Evolutionary conservation across 2,888 invertebrate species (phyloP).

Genomic region (Azorinus chamasolen): DNA sequence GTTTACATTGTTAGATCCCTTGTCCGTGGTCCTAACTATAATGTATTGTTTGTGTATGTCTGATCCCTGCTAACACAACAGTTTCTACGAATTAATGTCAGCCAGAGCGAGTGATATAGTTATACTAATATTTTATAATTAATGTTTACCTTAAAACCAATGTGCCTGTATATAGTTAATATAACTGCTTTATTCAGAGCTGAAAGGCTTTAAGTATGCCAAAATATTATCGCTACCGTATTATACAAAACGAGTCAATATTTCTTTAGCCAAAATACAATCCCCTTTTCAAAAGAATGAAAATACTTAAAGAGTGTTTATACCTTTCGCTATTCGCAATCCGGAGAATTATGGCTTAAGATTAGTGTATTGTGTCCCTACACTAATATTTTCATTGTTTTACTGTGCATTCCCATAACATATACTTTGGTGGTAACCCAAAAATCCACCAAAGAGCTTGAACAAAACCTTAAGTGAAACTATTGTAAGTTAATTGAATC

Average conservation of each 20-base stretch:
- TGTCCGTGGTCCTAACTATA: constrained; percentile 1
- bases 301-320: constrained; percentile 54
- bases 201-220: constrained; percentile 46
- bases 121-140: constrained; percentile 50
- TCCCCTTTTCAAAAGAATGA: constrained; percentile 29
- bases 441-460: constrained; percentile 15
- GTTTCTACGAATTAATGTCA: constrained; percentile 46
- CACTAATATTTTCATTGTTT: constrained; percentile 68
- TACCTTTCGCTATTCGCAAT: constrained; percentile 47
- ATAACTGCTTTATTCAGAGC: constrained; percentile 1
- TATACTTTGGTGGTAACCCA: constrained; percentile 57
- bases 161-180: background rate
- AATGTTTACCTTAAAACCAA: constrained; percentile 32
- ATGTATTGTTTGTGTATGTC: constrained; percentile 47
- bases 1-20: too few relatives aligned
- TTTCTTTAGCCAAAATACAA: constrained; percentile 40
- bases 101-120: constrained; percentile 39
- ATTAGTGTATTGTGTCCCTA: constrained; percentile 50
- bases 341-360: constrained; percentile 32
- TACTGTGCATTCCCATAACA: constrained; percentile 50
- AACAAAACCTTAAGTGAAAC: constrained; percentile 1
- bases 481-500: constrained; percentile 48
- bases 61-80: constrained; percentile 32
- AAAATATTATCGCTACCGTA: constrained; percentile 55
- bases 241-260: constrained; percentile 30